Evolutionary conservation across 2,113 vertebrate genomes (phyloP).

Genomic region (Paratilapia polleni): DNA sequence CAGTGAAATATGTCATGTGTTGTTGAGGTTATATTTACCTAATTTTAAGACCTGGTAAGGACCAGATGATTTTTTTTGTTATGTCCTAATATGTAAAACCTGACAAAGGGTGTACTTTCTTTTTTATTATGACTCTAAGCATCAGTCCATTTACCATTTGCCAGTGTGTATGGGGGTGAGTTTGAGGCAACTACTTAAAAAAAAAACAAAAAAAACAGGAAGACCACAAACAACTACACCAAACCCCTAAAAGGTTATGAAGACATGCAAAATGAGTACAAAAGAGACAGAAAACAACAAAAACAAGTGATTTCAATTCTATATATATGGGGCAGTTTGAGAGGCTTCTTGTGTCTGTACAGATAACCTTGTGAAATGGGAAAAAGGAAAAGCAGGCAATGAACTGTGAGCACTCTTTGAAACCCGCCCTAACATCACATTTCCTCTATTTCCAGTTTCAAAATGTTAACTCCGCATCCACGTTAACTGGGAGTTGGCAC

Average conservation of each 20-base stretch:
- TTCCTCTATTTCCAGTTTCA: slow-evolving; percentile 53
- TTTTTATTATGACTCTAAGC: too few relatives aligned
- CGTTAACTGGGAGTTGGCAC: neutral
- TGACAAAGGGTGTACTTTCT: too few relatives aligned
- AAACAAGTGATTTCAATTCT: too few relatives aligned
- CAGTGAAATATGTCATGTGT: neutral
- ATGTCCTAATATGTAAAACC: too few relatives aligned
- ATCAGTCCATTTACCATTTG: too few relatives aligned
- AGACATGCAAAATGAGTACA: neutral
- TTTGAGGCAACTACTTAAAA: too few relatives aligned
- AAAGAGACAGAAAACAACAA: neutral
- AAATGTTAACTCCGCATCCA: neutral
- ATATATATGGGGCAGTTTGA: neutral
- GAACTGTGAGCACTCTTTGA: neutral
- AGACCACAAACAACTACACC: too few relatives aligned
- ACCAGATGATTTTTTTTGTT: too few relatives aligned
- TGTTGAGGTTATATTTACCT: neutral
- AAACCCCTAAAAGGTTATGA: neutral
- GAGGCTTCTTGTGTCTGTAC: neutral
- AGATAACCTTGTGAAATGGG: neutral
- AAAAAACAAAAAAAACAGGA: too few relatives aligned
- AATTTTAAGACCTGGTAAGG: too few relatives aligned
- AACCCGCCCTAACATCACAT: slow-evolving; percentile 1
- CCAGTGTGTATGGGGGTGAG: too few relatives aligned
- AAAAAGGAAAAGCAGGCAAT: neutral